phyloP scores from a whole-genome alignment of 2,888 invertebrate genomes.

The Epinotia demarniana region DNA sequence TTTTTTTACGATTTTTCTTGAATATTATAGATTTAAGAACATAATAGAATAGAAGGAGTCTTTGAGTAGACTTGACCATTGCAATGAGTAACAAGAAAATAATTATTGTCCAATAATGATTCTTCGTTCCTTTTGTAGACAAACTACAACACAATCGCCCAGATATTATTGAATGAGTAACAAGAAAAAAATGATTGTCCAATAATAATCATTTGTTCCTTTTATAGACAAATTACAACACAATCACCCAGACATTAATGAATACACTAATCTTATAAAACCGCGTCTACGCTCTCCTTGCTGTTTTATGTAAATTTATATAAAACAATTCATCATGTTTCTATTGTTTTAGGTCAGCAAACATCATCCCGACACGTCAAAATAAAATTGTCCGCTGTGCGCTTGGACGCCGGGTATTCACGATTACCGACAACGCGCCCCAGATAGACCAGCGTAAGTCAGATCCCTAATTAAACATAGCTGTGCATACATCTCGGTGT shows the following conservation, averaged over 20 bases:
- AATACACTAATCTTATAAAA: conserved; percentile 12
- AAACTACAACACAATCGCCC: no score
- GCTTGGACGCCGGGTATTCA: background rate
- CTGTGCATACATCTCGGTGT: background rate
- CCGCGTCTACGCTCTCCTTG: background rate
- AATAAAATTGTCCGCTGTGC: conserved; percentile 24
- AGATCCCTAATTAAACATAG: background rate
- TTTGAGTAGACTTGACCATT: no score
- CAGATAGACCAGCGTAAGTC: background rate
- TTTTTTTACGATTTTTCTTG: no score
- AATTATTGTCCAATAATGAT: no score
- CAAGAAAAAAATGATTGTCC: no score
- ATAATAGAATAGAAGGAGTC: no score
- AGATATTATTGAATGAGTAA: background rate
- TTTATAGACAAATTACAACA: background rate
- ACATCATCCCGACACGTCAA: conserved; percentile 30
- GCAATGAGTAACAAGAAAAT: no score
- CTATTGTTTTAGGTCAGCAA: conserved; percentile 35
- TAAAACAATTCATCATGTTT: conserved; percentile 31
- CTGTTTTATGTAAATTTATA: conserved; percentile 5
- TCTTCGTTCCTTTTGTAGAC: no score
- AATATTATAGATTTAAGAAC: no score
- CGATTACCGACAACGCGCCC: background rate
- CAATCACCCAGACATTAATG: background rate
- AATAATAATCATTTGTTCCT: no score